phyloP scores from a whole-genome alignment of 2,113 vertebrate genomes.

The Limanda limanda region DNA sequence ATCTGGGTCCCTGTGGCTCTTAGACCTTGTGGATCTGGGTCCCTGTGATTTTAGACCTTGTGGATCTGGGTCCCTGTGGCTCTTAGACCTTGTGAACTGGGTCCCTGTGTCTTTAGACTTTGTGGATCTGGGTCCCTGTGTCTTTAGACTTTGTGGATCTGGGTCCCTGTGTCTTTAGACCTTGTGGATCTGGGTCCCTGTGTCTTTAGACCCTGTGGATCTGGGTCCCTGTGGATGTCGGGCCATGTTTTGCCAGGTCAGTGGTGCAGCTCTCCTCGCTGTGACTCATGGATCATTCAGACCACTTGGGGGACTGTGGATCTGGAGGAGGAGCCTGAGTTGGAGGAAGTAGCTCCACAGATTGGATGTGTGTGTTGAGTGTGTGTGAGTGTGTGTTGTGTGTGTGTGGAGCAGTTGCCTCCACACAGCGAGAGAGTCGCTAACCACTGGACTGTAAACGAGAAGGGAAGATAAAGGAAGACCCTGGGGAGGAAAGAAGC shows the following conservation, averaged over 20 bases:
- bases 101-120: too few species aligned
- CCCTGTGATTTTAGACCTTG: too few species aligned
- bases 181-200: too few species aligned
- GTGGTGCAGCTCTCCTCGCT: neutral
- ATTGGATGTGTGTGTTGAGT: slow-evolving; percentile 59
- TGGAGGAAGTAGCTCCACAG: slow-evolving; percentile 81
- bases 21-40: too few species aligned
- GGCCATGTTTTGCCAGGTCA: neutral
- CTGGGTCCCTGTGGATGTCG: neutral
- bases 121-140: too few species aligned
- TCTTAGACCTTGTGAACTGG: too few species aligned
- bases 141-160: too few species aligned
- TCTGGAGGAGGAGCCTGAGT: slow-evolving; percentile 76
- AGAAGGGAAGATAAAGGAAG: neutral
- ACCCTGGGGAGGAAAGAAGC: slow-evolving; percentile 7
- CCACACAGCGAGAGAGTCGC: slow-evolving; percentile 61
- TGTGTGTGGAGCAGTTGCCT: slow-evolving; percentile 59
- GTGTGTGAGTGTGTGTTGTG: slow-evolving; percentile 5
- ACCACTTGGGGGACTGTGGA: slow-evolving; percentile 67
- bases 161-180: too few species aligned
- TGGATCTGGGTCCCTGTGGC: too few species aligned
- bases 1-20: too few species aligned
- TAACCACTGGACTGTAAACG: slow-evolving; percentile 55
- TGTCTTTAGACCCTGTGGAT: neutral
- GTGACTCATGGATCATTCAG: slow-evolving; percentile 16